A percentile compares a stretch with the other conserved stretches of the same genome.
phyloP scores from a whole-genome alignment of 2,888 invertebrate species.

The Noctua janthe region DNA sequence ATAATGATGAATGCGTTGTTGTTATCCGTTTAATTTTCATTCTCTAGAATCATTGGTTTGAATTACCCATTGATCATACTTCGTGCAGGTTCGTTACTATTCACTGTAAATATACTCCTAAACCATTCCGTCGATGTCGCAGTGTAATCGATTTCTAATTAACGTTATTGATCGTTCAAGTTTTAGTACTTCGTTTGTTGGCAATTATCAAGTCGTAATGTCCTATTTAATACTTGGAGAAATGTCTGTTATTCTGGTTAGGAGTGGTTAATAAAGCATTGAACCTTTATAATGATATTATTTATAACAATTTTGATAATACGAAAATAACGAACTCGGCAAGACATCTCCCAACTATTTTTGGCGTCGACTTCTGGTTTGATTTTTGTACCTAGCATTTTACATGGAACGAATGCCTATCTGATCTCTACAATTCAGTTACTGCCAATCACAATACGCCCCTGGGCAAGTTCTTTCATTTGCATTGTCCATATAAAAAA shows the following conservation, averaged over 20 bases:
- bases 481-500: background rate
- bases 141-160: constrained; percentile 1
- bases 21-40: background rate
- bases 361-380: background rate
- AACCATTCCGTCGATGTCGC: constrained; percentile 1
- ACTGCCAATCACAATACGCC: background rate
- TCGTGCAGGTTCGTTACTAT: background rate
- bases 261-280: background rate
- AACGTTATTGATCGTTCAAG: background rate
- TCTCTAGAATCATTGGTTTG: background rate
- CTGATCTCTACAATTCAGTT: background rate
- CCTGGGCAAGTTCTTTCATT: background rate
- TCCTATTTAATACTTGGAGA: background rate
- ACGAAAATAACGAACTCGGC: background rate
- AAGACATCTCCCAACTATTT: background rate
- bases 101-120: background rate
- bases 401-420: background rate
- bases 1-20: background rate
- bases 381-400: background rate
- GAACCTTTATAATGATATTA: background rate
- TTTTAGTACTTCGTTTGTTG: background rate
- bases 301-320: background rate
- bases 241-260: background rate
- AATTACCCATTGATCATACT: background rate
- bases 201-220: background rate